phyloP scores from a whole-genome alignment of 2,113 vertebrate species.

The Azemiops feae region DNA sequence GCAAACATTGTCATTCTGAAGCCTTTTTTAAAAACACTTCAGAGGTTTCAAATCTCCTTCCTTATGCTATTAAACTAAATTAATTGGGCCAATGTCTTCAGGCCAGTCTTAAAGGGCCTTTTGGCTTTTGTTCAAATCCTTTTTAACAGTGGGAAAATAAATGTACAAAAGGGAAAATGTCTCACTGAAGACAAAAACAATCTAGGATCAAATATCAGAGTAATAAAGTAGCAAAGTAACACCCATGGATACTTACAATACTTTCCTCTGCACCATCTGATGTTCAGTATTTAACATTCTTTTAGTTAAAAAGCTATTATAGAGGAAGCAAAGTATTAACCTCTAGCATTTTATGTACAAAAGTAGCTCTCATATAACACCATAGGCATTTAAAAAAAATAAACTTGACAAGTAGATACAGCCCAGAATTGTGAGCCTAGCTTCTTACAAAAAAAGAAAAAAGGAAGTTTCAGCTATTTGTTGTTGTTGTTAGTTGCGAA shows the following conservation, averaged over 20 bases:
- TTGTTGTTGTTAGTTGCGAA: too few species aligned
- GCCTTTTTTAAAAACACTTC: too few species aligned
- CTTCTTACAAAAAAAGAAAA: not conserved
- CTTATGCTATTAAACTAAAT: too few species aligned
- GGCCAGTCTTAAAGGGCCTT: too few species aligned
- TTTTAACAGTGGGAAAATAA: too few species aligned
- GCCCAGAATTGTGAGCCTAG: not conserved
- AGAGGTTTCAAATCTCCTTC: too few species aligned
- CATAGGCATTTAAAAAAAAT: not conserved
- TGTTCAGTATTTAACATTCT: not conserved
- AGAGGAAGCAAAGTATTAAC: not conserved
- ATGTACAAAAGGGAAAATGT: too few species aligned
- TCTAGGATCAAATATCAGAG: not conserved
- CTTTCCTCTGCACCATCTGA: not conserved
- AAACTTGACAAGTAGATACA: not conserved
- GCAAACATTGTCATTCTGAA: too few species aligned
- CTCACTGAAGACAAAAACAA: too few species aligned
- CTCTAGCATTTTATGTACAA: not conserved
- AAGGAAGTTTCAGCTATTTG: not conserved
- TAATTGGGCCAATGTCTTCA: too few species aligned
- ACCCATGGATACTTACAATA: not conserved
- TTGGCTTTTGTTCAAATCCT: too few species aligned
- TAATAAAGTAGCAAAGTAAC: not conserved
- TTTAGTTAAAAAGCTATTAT: not conserved
- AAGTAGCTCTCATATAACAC: not conserved